A percentile compares a stretch with the other conserved stretches of the same genome.
Evolutionary conservation across 2,113 vertebrate genomes (phyloP).

Genomic region (Sander vitreus): DNA sequence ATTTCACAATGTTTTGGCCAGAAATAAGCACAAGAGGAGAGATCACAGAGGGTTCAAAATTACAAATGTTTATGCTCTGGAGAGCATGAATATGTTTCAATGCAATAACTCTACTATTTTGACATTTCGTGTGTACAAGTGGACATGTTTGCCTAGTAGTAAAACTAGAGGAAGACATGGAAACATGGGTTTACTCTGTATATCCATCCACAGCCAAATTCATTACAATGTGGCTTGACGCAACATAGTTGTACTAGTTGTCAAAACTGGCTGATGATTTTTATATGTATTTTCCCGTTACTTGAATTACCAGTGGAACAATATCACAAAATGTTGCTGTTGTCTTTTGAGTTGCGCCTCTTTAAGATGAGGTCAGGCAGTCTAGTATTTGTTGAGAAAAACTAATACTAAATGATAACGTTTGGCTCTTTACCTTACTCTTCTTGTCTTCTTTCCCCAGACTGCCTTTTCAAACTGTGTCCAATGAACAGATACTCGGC

Average conservation of each 20-base stretch:
- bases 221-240: not conserved
- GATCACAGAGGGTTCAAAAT: not conserved
- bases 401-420: not conserved
- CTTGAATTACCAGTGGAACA: not conserved
- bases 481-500: constrained; percentile 99
- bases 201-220: not conserved
- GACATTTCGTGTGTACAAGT: not conserved
- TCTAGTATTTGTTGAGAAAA: not conserved
- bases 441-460: constrained; percentile 71
- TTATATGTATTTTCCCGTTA: not conserved
- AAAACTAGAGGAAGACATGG: not conserved
- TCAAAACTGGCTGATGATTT: not conserved
- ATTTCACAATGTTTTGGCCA: not conserved
- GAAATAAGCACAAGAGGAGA: not conserved
- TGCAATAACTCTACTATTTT: not conserved
- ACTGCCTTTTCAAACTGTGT: constrained; percentile 98
- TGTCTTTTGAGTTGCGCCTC: not conserved
- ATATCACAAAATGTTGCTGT: not conserved
- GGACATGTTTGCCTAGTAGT: not conserved
- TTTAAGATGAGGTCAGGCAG: not conserved
- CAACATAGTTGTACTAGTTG: not conserved
- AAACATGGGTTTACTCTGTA: not conserved
- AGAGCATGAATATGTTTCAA: not conserved
- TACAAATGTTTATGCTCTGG: not conserved
- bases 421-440: not conserved